Conservation (phyloP, 2,113 vertebrate species). For the Perognathus longimembris region DNA sequence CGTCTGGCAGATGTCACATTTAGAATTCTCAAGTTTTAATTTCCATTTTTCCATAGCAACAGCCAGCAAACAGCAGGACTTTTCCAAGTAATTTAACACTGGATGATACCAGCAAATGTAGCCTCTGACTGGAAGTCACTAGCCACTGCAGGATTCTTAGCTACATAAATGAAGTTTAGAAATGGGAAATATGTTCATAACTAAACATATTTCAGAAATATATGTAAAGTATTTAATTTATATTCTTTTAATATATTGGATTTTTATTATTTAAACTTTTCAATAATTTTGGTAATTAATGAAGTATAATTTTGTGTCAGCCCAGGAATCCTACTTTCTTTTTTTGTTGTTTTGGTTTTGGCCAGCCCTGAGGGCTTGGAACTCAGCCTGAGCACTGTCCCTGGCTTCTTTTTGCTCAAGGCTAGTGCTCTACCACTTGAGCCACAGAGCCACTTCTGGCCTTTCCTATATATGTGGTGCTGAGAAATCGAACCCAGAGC, state of each 20-base stretch:
- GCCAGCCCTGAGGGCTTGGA: no score
- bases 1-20: conserved; percentile 53
- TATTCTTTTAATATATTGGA: conserved; percentile 34
- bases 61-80: conserved; percentile 47
- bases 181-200: conserved; percentile 3
- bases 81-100: conserved; percentile 41
- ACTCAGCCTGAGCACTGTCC: no score
- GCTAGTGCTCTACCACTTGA: no score
- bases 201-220: conserved; percentile 37
- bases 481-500: no score
- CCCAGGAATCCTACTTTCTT: conserved; percentile 21
- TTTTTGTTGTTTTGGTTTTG: no score
- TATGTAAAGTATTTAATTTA: not conserved
- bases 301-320: conserved; percentile 15
- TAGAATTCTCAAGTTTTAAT: conserved; percentile 35
- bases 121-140: conserved; percentile 27
- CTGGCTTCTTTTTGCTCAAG: no score
- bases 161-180: conserved; percentile 40
- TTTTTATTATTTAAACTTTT: conserved; percentile 41
- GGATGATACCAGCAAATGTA: conserved; percentile 48
- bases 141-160: conserved; percentile 11
- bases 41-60: conserved; percentile 71
- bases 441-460: no score
- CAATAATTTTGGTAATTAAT: conserved; percentile 5
- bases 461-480: no score